Evolutionary conservation across 2,888 invertebrate genomes (phyloP).

Genomic region (Graphium colonna): DNA sequence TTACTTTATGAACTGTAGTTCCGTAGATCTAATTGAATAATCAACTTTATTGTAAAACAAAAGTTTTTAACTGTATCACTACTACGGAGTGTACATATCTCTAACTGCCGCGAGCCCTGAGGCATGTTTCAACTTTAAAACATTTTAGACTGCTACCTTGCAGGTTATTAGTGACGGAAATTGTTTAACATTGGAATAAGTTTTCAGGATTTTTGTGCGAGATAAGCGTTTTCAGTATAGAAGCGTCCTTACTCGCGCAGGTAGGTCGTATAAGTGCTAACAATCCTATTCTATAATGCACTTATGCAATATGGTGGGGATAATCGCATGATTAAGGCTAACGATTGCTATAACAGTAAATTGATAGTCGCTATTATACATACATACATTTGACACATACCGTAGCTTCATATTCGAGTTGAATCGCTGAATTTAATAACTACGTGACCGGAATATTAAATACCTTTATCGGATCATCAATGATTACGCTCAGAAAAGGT

Average conservation of each 20-base stretch:
- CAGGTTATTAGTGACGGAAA: conserved; percentile 13
- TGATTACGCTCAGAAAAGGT: too few species aligned
- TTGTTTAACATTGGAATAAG: conserved; percentile 14
- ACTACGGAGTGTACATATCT: conserved; percentile 7
- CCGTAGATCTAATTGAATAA: conserved; percentile 40
- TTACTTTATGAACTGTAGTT: conserved; percentile 29
- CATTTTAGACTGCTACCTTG: conserved; percentile 27
- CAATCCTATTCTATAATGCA: conserved; percentile 9
- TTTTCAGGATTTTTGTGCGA: conserved; percentile 9
- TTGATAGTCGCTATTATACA: conserved; percentile 3
- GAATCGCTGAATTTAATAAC: not conserved
- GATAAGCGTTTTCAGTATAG: conserved; percentile 11
- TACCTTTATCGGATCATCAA: too few species aligned
- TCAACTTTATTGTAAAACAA: conserved; percentile 43
- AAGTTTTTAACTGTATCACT: conserved; percentile 31
- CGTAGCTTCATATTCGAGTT: not conserved
- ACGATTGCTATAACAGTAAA: conserved; percentile 13
- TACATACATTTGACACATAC: not conserved
- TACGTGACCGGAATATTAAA: not conserved
- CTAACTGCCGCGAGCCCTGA: not conserved
- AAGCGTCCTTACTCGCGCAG: conserved; percentile 1
- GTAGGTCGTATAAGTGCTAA: conserved; percentile 10
- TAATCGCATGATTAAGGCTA: conserved; percentile 8
- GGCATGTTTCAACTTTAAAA: conserved; percentile 30
- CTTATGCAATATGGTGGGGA: conserved; percentile 10